Conservation (phyloP, 2,888 invertebrate species). For the Choreutis nemorana region DNA sequence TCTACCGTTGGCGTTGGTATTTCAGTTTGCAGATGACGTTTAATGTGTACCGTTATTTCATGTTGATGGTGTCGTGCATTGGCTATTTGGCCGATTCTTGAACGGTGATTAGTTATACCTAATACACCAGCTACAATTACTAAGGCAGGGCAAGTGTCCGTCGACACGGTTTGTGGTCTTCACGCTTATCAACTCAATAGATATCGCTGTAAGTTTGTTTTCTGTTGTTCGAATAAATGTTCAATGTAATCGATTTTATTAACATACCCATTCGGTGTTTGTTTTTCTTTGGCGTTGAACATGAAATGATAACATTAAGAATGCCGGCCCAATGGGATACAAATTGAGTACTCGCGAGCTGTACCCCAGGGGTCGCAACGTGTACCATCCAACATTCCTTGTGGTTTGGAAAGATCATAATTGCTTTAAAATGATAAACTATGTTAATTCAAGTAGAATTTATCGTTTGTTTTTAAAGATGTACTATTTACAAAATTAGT, state of each 20-base stretch:
- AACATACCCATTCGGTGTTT: background rate
- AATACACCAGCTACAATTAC: constrained; percentile 29
- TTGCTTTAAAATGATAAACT: no score
- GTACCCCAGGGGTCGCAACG: constrained; percentile 1
- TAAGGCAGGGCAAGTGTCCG: constrained; percentile 30
- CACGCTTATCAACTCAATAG: constrained; percentile 17
- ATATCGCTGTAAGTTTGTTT: no score
- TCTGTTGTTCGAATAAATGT: no score
- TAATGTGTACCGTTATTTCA: constrained; percentile 34
- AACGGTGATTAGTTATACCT: constrained; percentile 25
- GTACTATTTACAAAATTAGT: no score
- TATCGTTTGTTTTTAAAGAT: no score
- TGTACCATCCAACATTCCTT: no score
- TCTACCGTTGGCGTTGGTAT: constrained; percentile 9
- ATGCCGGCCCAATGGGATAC: constrained; percentile 9
- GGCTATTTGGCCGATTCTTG: constrained; percentile 43
- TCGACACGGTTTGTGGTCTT: constrained; percentile 41
- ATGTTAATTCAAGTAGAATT: no score
- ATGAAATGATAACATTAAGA: constrained; percentile 11
- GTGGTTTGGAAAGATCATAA: no score
- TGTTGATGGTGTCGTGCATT: constrained; percentile 42
- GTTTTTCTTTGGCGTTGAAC: constrained; percentile 6
- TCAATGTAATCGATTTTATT: constrained; percentile 7
- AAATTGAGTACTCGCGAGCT: constrained; percentile 10
- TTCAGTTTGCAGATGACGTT: constrained; percentile 20